Base-by-base conservation (phyloP, 2,888 invertebrate species). In the Stegana nigrithorax region DNA sequence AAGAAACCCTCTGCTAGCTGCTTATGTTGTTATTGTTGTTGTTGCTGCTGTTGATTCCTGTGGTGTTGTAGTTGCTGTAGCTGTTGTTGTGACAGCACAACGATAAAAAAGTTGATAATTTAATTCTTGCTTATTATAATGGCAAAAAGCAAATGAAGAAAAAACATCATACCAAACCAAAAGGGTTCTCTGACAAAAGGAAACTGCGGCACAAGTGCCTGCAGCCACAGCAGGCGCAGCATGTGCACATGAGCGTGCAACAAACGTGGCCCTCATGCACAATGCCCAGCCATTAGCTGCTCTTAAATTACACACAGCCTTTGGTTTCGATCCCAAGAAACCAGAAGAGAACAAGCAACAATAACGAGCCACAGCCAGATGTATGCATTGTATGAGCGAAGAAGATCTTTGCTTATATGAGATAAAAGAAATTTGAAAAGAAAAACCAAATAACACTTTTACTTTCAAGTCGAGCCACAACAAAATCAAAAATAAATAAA, bases 61-160 rank as follows among this genome's bases (percentile, higher is more conserved):
- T 47, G 32, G 36, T 55, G 53, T 25, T 25, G 10, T 36, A 23
- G 25, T 47, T 47, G 47, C n/a, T n/a, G n/a, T n/a, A n/a, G 47
- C 47, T 25, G 10, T 36, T 47, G 25, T 47, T 47, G 47, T 47
- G 47, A 47, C 47, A 47, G 25, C 47, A 17, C 8, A 44, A 10
- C 23, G 12, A 23, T 23, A 47, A 23, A 47, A 45, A 23, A 4
- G 14, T 47, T 47, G 47, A 25, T 47, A 47, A 47, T 47, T 47
- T 47, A 47, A 42, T 14, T 14, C 10, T 47, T 19, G 8, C 17
- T 17, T 44, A n/a, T 47, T 23, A 8, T 23, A 23, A 47, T 23
- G 2, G 23, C 19, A 45, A n/a, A 10, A 42, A 42, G 14, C 8
- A 42, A 42, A 42, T 14, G 14, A 7, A 12, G 17, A 14, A n/a